Percentiles rank a stretch among this genome's conserved stretches.
Evolutionary conservation across 2,113 vertebrate genomes (phyloP).

Genomic region (Fregetta grallaria): DNA sequence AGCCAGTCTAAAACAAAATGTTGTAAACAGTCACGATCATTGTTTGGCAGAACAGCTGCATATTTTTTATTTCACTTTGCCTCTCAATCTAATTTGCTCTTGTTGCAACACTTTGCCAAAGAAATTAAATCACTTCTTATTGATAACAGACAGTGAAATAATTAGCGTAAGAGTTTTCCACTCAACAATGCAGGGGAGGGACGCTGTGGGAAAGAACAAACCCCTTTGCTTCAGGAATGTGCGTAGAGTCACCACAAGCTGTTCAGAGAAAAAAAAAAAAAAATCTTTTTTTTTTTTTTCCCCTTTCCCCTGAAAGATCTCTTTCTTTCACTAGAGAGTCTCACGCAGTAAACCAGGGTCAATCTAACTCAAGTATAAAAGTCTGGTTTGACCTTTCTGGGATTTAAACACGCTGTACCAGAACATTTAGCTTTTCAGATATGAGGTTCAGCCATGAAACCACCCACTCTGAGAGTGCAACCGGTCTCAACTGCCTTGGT

Average conservation of each 20-base stretch:
- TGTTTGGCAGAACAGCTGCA: conserved; percentile 52
- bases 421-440: conserved; percentile 45
- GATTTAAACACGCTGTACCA: conserved; percentile 31
- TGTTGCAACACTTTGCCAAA: conserved; percentile 47
- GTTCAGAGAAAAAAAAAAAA: not conserved
- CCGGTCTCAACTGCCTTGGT: conserved; percentile 22
- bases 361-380: conserved; percentile 32
- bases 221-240: conserved; percentile 39
- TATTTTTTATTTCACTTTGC: conserved; percentile 53
- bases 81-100: conserved; percentile 49
- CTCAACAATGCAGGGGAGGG: conserved; percentile 25
- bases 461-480: conserved; percentile 33
- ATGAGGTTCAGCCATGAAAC: conserved; percentile 31
- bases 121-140: conserved; percentile 57
- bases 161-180: conserved; percentile 37
- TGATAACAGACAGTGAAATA: conserved; percentile 51
- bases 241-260: not conserved
- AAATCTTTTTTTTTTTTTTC: rapidly evolving
- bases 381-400: conserved; percentile 60
- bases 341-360: conserved; percentile 35
- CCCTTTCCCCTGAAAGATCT: conserved; percentile 23
- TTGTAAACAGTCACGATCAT: conserved; percentile 29
- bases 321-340: conserved; percentile 31
- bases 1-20: conserved; percentile 21
- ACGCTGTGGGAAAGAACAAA: conserved; percentile 33